A percentile compares a stretch with the other conserved stretches of the same genome.
These are phyloP conservation scores for Sus cebifrons DNA, from an alignment of 2,797 vertebrate species.

Conservation along the genomic window DNA sequence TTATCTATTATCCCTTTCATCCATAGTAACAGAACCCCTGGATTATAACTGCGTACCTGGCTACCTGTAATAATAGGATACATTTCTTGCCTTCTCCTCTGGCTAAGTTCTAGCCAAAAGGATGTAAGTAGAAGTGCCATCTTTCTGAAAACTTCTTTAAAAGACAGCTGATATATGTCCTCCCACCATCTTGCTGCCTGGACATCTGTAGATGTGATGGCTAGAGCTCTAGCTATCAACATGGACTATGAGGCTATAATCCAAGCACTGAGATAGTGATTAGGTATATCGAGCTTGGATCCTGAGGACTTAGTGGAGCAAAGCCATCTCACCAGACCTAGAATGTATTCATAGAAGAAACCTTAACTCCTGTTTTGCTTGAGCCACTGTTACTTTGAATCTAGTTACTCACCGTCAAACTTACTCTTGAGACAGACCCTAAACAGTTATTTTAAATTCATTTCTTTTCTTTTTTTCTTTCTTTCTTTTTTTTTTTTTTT, in stretches of 20 bases:
- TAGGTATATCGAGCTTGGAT: background rate
- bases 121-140: background rate
- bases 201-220: background rate
- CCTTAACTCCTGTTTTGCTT: background rate
- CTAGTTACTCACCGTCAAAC: background rate
- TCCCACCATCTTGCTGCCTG: background rate
- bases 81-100: background rate
- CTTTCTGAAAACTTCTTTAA: constrained; percentile 12
- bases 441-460: no score
- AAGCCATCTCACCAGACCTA: background rate
- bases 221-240: background rate
- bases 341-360: background rate
- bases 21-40: background rate
- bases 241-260: background rate
- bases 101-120: background rate
- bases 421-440: background rate
- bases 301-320: background rate
- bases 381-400: background rate
- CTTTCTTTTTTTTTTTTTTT: no score
- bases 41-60: background rate
- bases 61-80: background rate
- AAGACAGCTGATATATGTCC: background rate
- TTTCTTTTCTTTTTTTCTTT: no score
- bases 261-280: background rate
- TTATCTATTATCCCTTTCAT: background rate